These are phyloP conservation scores for Dynastes hyllus DNA, from an alignment of 2,888 invertebrate species.

Conservation along the genomic window DNA sequence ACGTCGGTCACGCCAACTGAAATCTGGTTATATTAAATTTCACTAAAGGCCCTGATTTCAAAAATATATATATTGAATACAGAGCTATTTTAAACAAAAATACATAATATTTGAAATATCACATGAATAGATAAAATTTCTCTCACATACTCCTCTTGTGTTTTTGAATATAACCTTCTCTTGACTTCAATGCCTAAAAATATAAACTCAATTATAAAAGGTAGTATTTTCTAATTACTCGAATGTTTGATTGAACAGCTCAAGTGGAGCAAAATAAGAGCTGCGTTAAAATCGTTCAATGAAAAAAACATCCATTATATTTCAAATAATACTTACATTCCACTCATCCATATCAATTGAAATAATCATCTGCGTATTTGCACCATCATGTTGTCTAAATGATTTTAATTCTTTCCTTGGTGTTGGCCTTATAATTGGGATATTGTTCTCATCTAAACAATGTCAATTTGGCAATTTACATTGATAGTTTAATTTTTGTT, in stretches of 20 bases:
- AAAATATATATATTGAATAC: not conserved
- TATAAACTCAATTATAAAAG: slow-evolving; percentile 17
- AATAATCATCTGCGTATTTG: slow-evolving; percentile 75
- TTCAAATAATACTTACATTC: slow-evolving; percentile 70
- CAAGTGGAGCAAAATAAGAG: no score
- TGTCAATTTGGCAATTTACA: not conserved
- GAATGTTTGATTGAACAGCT: no score
- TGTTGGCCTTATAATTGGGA: slow-evolving; percentile 63
- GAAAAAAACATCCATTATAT: not conserved
- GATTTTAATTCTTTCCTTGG: slow-evolving; percentile 60
- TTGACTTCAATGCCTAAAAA: slow-evolving; percentile 59
- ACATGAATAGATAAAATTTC: slow-evolving; percentile 8
- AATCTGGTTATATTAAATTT: no score
- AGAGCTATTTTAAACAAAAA: not conserved
- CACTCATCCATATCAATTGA: slow-evolving; percentile 74
- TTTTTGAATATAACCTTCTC: slow-evolving; percentile 61
- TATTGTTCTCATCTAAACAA: slow-evolving; percentile 60
- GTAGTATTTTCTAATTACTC: no score
- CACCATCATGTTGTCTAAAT: slow-evolving; percentile 61
- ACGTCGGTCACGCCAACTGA: no score
- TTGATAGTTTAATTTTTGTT: not conserved
- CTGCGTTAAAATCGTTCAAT: not conserved
- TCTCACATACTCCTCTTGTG: slow-evolving; percentile 50
- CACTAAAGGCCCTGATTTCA: not conserved
- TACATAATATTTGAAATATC: not conserved